Conservation (phyloP, 2,113 vertebrate species). For the Axis porcinus region DNA sequence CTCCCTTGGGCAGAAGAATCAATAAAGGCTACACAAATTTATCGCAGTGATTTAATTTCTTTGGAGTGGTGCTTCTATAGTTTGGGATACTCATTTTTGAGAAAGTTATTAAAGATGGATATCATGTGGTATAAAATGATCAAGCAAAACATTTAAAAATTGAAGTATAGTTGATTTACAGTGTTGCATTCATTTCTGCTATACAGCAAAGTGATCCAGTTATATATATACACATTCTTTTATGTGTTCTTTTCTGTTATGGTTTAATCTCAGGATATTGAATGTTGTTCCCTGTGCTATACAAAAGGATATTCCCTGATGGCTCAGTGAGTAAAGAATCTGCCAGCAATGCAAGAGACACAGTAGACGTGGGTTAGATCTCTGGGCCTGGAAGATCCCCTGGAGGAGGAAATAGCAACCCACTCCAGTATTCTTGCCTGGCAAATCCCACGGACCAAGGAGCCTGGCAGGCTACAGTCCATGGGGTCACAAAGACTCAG, state of each 20-base stretch:
- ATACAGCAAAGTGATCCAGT: background rate
- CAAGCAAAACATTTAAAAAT: background rate
- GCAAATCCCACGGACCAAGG: background rate
- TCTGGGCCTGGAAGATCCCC: background rate
- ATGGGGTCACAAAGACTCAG: background rate
- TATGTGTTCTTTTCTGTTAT: background rate
- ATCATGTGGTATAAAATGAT: background rate
- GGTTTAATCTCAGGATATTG: background rate
- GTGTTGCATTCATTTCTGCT: background rate
- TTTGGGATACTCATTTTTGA: constrained; percentile 20
- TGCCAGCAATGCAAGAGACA: background rate
- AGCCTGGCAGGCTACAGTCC: background rate
- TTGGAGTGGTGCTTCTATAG: constrained; percentile 6
- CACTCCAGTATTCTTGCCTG: background rate
- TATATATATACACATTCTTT: background rate
- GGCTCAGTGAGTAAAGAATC: background rate
- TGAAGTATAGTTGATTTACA: background rate
- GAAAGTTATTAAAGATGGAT: background rate
- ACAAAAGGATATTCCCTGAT: background rate
- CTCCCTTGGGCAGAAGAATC: background rate
- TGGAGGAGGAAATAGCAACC: background rate
- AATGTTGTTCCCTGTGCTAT: background rate
- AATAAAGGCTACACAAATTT: background rate
- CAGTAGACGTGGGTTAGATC: background rate
- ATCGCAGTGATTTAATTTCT: background rate